Base-by-base conservation (phyloP, 2,888 invertebrate species). In the Acanthacorydalis orientalis region DNA sequence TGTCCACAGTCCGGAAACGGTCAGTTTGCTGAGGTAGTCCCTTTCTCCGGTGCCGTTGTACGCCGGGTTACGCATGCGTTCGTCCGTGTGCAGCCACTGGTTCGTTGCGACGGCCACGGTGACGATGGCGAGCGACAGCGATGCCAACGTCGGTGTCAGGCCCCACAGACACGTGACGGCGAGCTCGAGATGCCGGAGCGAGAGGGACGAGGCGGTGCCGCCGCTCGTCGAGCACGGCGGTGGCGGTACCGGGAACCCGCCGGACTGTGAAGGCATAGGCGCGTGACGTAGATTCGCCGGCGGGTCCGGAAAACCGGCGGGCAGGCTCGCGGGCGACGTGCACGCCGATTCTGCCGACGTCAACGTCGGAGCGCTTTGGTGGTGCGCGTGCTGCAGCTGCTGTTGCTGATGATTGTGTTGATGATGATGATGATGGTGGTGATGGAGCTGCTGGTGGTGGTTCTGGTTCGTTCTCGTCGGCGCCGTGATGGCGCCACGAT, bases 31-130 rank as follows among this genome's bases (percentile, higher is more conserved):
- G 35, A 80, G 69, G 51, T 78, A 73, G 56, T 80, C 80, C 57
- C 76, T 75, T 53, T 77, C 80, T 8, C 77, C 79, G 1, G 87
- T 84, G 7, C 84, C 83, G 64, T 88, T 89, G 64, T 78, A 83
- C 45, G 73, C 69, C 10, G 78, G 77, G 65, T 83, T 86, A 49
- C 80, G 75, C 71, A 90, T 78, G 62, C 83, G 84, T 64, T 91
- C 90, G 62, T 87, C 82, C 4, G 88, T 88, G 55, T 83, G 80
- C 23, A 91, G 72, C 91, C 91, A 91, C 66, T 86, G 83, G 61
- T 81, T 83, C 3, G 85, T 85, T 7, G 78, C 72, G 51, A 86
- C 78, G 14, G 85, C 83, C 2, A 83, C 75, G 38, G 79, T 69
- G 14, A 85, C 81, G 39, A 82, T 79, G 10, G 78, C 72, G 34